Evolutionary conservation across 2,113 vertebrate genomes (phyloP).

Genomic region (Chionomys nivalis): DNA sequence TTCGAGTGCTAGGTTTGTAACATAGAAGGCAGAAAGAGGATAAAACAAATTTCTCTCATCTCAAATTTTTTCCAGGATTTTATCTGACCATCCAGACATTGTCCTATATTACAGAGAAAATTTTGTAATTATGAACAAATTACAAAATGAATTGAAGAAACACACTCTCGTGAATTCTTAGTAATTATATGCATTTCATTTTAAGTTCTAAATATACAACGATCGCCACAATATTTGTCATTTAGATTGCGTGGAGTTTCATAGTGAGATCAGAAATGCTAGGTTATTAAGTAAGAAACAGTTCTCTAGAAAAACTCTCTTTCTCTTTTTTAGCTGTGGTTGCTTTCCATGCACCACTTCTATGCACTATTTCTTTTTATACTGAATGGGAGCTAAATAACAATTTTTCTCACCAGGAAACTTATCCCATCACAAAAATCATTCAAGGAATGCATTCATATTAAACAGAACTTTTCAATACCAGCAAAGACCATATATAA

Average conservation of each 20-base stretch:
- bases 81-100: slow-evolving; percentile 14
- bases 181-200: slow-evolving; percentile 10
- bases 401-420: slow-evolving; percentile 19
- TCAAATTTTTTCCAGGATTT: not conserved
- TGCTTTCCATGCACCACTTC: slow-evolving; percentile 9
- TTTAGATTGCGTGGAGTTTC: not conserved
- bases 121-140: slow-evolving; percentile 47
- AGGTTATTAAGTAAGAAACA: not conserved
- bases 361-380: not conserved
- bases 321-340: slow-evolving; percentile 2
- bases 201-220: slow-evolving; percentile 15
- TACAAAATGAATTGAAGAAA: slow-evolving; percentile 15
- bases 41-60: not conserved
- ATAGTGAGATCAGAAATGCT: not conserved
- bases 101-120: not conserved
- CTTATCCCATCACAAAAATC: slow-evolving; percentile 32
- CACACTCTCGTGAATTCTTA: not conserved
- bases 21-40: not conserved
- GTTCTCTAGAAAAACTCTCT: not conserved
- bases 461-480: not conserved
- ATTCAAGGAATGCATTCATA: not conserved
- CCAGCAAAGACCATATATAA: not conserved
- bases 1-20: not conserved
- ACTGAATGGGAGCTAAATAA: not conserved
- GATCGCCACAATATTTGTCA: not conserved